Conservation (phyloP, 30 jellyfish, hydroid and myxozoan species). For the Hydractinia echinata region DNA sequence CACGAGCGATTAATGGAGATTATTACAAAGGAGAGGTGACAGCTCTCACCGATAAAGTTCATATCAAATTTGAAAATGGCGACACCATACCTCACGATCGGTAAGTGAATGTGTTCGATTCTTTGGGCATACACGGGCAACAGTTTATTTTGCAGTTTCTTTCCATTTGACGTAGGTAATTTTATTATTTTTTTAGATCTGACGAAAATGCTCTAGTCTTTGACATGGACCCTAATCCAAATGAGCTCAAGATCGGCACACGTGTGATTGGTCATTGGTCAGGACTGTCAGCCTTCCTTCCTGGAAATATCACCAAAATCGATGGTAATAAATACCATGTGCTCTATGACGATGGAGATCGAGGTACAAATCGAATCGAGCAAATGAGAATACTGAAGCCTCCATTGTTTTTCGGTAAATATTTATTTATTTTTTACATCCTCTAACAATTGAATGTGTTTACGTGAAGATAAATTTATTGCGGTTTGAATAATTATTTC, state of each 20-base stretch:
- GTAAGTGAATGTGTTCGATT: slow-evolving; percentile 24
- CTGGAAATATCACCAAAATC: slow-evolving; percentile 68
- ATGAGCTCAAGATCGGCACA: slow-evolving; percentile 77
- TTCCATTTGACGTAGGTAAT: not conserved
- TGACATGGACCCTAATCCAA: slow-evolving; percentile 93
- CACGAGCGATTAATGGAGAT: slow-evolving; percentile 90
- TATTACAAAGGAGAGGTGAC: slow-evolving; percentile 90
- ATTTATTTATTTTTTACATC: no score
- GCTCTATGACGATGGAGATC: slow-evolving; percentile 94
- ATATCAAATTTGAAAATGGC: slow-evolving; percentile 85
- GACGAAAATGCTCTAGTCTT: slow-evolving; percentile 66
- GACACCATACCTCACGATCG: slow-evolving; percentile 93
- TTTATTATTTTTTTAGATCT: slow-evolving; percentile 35
- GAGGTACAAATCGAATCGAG: slow-evolving; percentile 63
- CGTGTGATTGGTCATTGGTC: slow-evolving; percentile 98
- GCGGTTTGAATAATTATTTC: no score
- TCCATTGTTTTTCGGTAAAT: slow-evolving; percentile 90
- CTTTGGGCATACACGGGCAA: not conserved
- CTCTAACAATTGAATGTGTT: no score
- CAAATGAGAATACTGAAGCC: slow-evolving; percentile 92
- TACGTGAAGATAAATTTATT: no score
- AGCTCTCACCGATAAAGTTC: slow-evolving; percentile 87
- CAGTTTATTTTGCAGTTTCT: not conserved
- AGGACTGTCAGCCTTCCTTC: slow-evolving; percentile 84
- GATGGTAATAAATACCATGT: slow-evolving; percentile 84